phyloP scores from a whole-genome alignment of 1,140 invertebrate genomes.

The Gyrodactylus salaris region DNA sequence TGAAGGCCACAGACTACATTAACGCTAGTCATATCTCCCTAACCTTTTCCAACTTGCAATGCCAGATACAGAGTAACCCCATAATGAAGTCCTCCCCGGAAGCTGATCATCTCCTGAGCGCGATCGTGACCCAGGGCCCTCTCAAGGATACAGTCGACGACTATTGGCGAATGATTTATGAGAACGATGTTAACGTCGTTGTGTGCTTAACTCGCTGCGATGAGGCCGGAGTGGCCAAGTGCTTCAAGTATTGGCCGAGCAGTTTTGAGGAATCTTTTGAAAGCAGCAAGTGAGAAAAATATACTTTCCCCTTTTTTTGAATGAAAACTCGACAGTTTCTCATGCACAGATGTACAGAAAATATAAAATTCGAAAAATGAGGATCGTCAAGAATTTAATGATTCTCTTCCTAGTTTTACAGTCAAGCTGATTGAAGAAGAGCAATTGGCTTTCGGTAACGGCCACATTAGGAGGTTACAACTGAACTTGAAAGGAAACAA shows the following conservation, averaged over 20 bases:
- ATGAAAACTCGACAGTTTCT: too few species aligned
- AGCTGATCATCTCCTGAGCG: background rate
- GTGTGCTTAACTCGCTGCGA: background rate
- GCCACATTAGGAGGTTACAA: background rate
- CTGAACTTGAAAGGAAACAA: background rate
- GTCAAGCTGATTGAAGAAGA: background rate
- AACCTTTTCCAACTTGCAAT: background rate
- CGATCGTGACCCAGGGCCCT: background rate
- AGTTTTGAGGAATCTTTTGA: background rate
- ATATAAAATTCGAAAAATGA: too few species aligned
- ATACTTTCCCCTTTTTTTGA: too few species aligned
- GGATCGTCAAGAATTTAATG: background rate
- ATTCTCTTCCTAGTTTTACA: background rate
- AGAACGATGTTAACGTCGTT: background rate
- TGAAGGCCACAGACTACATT: background rate
- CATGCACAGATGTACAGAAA: too few species aligned
- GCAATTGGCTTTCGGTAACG: background rate
- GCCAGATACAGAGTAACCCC: background rate
- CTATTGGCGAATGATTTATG: conserved; percentile 1
- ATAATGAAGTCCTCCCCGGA: background rate
- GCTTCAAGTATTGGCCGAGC: background rate
- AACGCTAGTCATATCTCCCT: background rate
- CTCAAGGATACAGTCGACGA: background rate
- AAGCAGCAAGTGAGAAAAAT: too few species aligned
- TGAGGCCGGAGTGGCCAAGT: background rate